phyloP scores from a whole-genome alignment of 1,140 invertebrate species.

The Aphelenchoides avenae region DNA sequence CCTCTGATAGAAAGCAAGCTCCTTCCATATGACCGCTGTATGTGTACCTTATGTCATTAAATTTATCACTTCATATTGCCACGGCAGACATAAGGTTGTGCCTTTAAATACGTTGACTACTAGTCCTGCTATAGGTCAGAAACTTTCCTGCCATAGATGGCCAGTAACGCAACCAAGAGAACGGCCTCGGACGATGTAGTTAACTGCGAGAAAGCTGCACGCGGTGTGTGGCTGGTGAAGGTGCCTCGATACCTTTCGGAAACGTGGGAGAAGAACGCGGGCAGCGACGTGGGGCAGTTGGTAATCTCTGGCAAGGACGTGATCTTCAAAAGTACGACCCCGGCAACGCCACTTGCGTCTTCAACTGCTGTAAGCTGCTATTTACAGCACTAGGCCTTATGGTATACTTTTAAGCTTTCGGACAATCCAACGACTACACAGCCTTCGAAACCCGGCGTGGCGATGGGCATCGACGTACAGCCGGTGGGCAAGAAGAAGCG shows the following conservation, averaged over 20 bases:
- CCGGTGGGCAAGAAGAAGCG: conserved; percentile 19
- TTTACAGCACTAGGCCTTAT: conserved; percentile 4
- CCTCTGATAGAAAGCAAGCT: not conserved
- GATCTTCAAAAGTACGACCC: conserved; percentile 22
- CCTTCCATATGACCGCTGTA: not conserved
- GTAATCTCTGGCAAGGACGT: conserved; percentile 7
- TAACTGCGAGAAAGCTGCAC: conserved; percentile 39
- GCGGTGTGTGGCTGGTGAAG: conserved; percentile 53
- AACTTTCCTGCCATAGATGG: not conserved
- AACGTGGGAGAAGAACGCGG: conserved; percentile 50
- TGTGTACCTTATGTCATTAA: not conserved
- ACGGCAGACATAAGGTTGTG: not conserved
- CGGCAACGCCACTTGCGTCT: not conserved
- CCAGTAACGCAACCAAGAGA: not conserved
- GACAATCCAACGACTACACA: not conserved
- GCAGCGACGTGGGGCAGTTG: conserved; percentile 40
- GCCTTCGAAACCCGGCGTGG: too few relatives aligned
- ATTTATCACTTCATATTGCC: not conserved
- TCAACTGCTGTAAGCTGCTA: conserved; percentile 8
- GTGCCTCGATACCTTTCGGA: conserved; percentile 50
- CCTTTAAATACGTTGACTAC: not conserved
- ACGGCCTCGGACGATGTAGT: conserved; percentile 16
- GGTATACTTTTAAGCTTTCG: conserved; percentile 6
- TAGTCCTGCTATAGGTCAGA: not conserved
- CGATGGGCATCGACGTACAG: conserved; percentile 7